phyloP scores from a whole-genome alignment of 2,888 invertebrate genomes.

The Lathronympha strigana region DNA sequence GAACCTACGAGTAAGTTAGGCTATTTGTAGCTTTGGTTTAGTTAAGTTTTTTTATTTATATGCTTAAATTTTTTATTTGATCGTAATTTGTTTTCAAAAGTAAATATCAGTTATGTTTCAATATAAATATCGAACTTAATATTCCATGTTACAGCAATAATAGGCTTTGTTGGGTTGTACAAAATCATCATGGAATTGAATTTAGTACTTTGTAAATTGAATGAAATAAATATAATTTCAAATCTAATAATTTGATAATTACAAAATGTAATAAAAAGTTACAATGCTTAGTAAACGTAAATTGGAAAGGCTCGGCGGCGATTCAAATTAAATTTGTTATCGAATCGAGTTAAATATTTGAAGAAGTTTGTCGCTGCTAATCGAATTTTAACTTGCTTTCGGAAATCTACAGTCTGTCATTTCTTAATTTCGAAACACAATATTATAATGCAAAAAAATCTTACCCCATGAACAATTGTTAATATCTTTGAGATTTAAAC shows the following conservation, averaged over 20 bases:
- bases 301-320: slow-evolving; percentile 27
- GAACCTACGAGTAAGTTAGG: too few relatives aligned
- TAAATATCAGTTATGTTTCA: too few relatives aligned
- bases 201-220: neutral
- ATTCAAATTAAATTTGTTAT: slow-evolving; percentile 33
- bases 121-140: too few relatives aligned
- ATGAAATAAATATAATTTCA: neutral
- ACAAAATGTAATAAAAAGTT: slow-evolving; percentile 12
- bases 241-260: slow-evolving; percentile 5
- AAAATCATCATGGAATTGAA: neutral
- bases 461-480: too few relatives aligned
- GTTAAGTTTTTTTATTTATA: too few relatives aligned
- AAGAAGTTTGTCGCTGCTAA: slow-evolving; percentile 23
- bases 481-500: too few relatives aligned
- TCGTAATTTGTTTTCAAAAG: too few relatives aligned
- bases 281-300: slow-evolving; percentile 22
- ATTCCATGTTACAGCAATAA: neutral
- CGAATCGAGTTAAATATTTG: slow-evolving; percentile 32
- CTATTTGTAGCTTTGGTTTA: too few relatives aligned
- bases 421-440: too few relatives aligned
- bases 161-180: neutral
- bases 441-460: too few relatives aligned
- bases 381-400: neutral
- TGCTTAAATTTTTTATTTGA: too few relatives aligned
- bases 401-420: neutral